These are phyloP conservation scores for Diploscapter pachys DNA, from an alignment of 1,140 invertebrate genomes.

Conservation along the genomic window DNA sequence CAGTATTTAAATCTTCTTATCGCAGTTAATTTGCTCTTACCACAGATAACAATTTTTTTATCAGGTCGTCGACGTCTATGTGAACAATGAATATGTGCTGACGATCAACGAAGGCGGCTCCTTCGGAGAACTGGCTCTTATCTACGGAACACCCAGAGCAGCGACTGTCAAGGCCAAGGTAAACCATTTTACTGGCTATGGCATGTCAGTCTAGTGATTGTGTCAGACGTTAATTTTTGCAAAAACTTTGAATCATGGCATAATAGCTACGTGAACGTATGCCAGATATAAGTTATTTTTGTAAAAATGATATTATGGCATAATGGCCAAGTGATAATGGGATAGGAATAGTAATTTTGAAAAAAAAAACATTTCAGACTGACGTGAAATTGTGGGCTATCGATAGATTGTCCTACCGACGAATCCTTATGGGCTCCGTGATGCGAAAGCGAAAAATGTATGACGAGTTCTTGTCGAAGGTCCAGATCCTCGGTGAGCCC, in stretches of 20 bases:
- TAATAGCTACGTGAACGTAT: neutral
- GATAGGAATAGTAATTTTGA: neutral
- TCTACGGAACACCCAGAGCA: conserved; percentile 93
- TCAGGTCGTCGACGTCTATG: conserved; percentile 78
- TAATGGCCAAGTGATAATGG: no score
- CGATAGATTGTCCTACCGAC: conserved; percentile 92
- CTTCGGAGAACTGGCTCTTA: conserved; percentile 80
- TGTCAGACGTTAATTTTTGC: no score
- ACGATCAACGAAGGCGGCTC: conserved; percentile 95
- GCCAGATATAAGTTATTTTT: no score
- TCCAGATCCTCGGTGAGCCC: conserved; percentile 83
- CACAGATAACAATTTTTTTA: neutral
- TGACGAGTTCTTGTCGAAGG: conserved; percentile 94
- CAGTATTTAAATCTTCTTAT: neutral
- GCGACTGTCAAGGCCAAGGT: conserved; percentile 76
- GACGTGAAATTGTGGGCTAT: conserved; percentile 70
- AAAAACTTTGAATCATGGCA: neutral
- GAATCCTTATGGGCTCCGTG: conserved; percentile 95
- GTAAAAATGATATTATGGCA: no score
- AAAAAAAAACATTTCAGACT: conserved; percentile 12
- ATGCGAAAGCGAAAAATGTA: conserved; percentile 99
- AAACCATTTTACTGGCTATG: neutral
- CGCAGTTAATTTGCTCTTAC: neutral
- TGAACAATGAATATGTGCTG: conserved; percentile 77
- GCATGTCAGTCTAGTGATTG: no score